Percentiles rank a stretch among this genome's conserved stretches.
Conservation (phyloP, 2,888 invertebrate genomes). For the Mesochorus sp. region DNA sequence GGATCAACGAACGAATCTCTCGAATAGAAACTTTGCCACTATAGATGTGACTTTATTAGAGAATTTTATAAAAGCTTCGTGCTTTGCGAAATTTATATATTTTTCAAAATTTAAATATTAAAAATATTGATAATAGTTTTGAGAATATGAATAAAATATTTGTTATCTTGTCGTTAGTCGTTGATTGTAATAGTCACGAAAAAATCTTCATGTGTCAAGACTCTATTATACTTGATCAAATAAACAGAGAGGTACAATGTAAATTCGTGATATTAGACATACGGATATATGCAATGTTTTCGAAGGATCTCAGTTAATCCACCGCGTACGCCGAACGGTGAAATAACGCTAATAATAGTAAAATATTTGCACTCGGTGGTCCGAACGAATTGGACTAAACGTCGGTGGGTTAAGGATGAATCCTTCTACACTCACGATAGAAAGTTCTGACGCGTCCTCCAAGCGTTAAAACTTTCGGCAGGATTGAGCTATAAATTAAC, state of each 20-base stretch:
- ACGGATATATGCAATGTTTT: not conserved
- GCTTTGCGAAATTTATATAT: too few species aligned
- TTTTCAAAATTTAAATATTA: too few species aligned
- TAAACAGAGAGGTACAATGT: not conserved
- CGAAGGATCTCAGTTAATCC: not conserved
- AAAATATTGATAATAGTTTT: too few species aligned
- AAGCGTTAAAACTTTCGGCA: too few species aligned
- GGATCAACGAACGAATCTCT: too few species aligned
- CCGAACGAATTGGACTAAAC: constrained; percentile 51
- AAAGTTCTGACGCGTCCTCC: too few species aligned
- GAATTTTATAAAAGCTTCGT: too few species aligned
- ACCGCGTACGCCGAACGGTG: constrained; percentile 8
- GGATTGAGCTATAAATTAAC: too few species aligned
- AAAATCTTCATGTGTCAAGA: not conserved
- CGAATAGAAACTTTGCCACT: too few species aligned
- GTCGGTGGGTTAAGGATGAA: constrained; percentile 41
- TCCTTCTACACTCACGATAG: not conserved
- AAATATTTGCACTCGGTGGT: constrained; percentile 63
- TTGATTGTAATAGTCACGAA: not conserved
- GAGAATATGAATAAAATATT: too few species aligned
- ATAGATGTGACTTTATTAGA: too few species aligned
- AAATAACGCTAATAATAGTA: constrained; percentile 63
- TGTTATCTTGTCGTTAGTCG: too few species aligned
- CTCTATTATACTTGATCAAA: not conserved
- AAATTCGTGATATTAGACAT: not conserved